These are phyloP conservation scores for Parnassius mnemosyne DNA, from an alignment of 2,888 invertebrate species.

Conservation along the genomic window DNA sequence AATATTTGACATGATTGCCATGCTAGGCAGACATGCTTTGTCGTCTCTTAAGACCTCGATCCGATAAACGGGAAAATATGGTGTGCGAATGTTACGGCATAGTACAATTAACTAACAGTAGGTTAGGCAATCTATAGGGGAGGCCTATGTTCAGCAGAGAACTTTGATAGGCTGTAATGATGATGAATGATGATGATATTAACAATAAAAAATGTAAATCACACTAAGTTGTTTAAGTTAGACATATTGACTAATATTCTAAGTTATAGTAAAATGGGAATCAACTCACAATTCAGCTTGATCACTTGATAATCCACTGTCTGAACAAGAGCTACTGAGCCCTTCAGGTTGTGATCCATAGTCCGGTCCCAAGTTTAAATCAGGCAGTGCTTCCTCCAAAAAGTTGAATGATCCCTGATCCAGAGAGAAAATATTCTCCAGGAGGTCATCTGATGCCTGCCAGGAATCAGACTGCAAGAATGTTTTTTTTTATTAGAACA, in stretches of 20 bases:
- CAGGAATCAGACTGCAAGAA: constrained; percentile 67
- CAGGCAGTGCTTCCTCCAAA: constrained; percentile 76
- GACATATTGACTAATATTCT: not conserved
- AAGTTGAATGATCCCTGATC: constrained; percentile 82
- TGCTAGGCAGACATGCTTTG: no score
- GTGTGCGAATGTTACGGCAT: no score
- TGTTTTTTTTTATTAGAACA: no score
- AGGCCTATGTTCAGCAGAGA: no score
- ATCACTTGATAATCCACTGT: constrained; percentile 86
- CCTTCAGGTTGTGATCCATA: constrained; percentile 57
- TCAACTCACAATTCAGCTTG: constrained; percentile 77
- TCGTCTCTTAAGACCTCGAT: no score
- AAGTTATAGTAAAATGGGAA: not conserved
- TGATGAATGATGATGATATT: no score
- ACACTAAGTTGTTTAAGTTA: no score
- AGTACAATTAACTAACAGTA: no score
- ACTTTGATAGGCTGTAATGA: no score
- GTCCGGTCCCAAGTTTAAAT: constrained; percentile 63
- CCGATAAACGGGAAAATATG: no score
- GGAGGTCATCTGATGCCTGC: constrained; percentile 81
- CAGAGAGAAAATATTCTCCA: constrained; percentile 85
- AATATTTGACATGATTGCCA: no score
- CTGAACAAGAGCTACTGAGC: constrained; percentile 80
- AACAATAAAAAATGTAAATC: not conserved
- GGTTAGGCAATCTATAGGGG: no score